Percentiles rank a stretch among this genome's conserved stretches.
Evolutionary conservation across 2,888 invertebrate genomes (phyloP).

Genomic region (Anaspis maculata): DNA sequence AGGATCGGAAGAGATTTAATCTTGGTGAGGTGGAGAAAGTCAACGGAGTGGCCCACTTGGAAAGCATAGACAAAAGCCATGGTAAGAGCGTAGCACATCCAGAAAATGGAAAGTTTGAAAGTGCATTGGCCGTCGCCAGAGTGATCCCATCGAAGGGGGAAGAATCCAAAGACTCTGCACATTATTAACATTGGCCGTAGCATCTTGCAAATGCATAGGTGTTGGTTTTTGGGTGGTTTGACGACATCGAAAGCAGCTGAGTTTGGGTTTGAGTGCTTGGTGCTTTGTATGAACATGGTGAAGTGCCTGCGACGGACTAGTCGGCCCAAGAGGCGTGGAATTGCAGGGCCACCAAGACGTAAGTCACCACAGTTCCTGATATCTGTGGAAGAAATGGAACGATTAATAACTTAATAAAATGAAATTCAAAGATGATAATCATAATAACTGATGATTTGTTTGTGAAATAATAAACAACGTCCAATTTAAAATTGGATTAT

Average conservation of each 20-base stretch:
- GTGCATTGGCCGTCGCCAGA: conserved; percentile 27
- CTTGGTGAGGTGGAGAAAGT: conserved; percentile 20
- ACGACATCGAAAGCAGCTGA: no score
- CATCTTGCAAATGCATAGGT: conserved; percentile 31
- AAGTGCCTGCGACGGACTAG: no score
- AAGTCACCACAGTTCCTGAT: conserved; percentile 28
- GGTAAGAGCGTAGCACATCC: conserved; percentile 27
- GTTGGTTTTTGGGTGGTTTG: conserved; percentile 2
- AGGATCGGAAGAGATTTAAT: conserved; percentile 30
- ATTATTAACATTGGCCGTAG: conserved; percentile 22
- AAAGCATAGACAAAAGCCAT: conserved; percentile 19
- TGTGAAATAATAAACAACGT: no score
- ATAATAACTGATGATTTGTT: no score
- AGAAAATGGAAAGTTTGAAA: conserved; percentile 28
- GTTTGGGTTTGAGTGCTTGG: no score
- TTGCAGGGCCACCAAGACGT: conserved; percentile 30
- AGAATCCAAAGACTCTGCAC: conserved; percentile 30
- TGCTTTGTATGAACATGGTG: no score
- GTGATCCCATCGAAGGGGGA: conserved; percentile 31
- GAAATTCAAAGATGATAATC: no score
- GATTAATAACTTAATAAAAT: no score
- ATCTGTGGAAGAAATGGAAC: conserved; percentile 19
- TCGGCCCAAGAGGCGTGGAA: conserved; percentile 24
- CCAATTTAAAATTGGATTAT: no score
- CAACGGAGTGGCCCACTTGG: conserved; percentile 24